Evolutionary conservation across 2,888 invertebrate genomes (phyloP).

Genomic region (Carpatolechia fugitivella): DNA sequence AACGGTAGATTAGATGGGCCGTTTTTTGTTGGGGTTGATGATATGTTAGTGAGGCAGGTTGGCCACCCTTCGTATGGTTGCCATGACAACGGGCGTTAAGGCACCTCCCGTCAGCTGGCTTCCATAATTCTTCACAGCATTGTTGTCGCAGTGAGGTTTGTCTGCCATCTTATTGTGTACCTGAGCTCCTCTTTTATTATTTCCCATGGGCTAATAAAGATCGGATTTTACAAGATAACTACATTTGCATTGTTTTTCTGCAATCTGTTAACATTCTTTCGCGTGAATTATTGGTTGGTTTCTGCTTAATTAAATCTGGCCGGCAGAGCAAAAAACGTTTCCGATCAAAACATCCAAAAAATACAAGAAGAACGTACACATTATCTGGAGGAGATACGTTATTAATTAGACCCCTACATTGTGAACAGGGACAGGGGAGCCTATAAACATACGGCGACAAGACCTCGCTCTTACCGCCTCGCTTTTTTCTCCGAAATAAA

Average conservation of each 20-base stretch:
- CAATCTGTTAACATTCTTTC: slow-evolving; percentile 19
- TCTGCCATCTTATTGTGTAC: slow-evolving; percentile 51
- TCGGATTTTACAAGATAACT: slow-evolving; percentile 44
- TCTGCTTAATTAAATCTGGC: background rate
- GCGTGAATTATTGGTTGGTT: slow-evolving; percentile 3
- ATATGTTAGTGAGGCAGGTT: slow-evolving; percentile 71
- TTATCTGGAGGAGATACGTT: slow-evolving; percentile 58
- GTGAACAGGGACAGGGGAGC: slow-evolving; percentile 56
- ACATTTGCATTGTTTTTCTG: slow-evolving; percentile 51
- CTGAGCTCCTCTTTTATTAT: slow-evolving; percentile 56
- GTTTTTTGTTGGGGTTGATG: slow-evolving; percentile 55
- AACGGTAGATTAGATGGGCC: slow-evolving; percentile 44
- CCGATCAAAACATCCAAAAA: slow-evolving; percentile 2
- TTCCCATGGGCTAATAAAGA: slow-evolving; percentile 55
- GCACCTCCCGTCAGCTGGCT: slow-evolving; percentile 79
- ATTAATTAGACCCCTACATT: slow-evolving; percentile 71
- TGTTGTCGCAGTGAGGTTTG: slow-evolving; percentile 59
- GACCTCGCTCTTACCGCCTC: slow-evolving; percentile 65
- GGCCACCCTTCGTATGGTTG: slow-evolving; percentile 71
- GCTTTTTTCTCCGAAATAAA: slow-evolving; percentile 75
- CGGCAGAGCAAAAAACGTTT: background rate
- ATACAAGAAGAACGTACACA: slow-evolving; percentile 22
- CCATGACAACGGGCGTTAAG: slow-evolving; percentile 70
- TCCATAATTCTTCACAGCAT: slow-evolving; percentile 68
- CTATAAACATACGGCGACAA: slow-evolving; percentile 70